phyloP scores from a whole-genome alignment of 1,140 invertebrate species.

The Neodiprion virginianus region DNA sequence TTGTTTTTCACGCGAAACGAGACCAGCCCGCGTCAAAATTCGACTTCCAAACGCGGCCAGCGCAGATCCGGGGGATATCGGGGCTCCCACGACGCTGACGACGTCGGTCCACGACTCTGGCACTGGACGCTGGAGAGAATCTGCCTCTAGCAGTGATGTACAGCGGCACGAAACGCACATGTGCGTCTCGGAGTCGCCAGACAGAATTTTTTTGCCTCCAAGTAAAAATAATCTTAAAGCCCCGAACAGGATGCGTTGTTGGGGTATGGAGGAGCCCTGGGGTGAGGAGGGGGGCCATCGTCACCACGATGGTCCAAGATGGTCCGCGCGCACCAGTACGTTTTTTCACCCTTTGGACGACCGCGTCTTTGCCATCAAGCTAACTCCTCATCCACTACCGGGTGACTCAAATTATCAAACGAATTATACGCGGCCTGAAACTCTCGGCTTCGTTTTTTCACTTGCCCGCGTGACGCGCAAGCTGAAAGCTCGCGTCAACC shows the following conservation, averaged over 20 bases:
- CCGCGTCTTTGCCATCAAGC: neutral
- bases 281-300: constrained; percentile 44
- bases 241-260: constrained; percentile 58
- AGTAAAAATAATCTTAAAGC: constrained; percentile 64
- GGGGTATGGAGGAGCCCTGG: constrained; percentile 33
- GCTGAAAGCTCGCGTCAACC: no score
- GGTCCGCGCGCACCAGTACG: constrained; percentile 45
- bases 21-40: neutral
- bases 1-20: no score
- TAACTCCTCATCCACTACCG: constrained; percentile 41
- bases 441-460: no score
- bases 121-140: constrained; percentile 22
- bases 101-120: constrained; percentile 3
- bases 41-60: neutral
- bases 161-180: constrained; percentile 30
- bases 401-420: constrained; percentile 54
- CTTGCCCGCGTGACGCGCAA: no score
- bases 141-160: constrained; percentile 2
- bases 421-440: no score
- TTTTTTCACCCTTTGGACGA: constrained; percentile 61
- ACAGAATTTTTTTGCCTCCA: constrained; percentile 61
- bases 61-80: neutral
- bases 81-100: constrained; percentile 6
- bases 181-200: constrained; percentile 53
- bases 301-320: constrained; percentile 55